Conservation (phyloP, 2,113 vertebrate genomes). For the Pseudopipra pipra region DNA sequence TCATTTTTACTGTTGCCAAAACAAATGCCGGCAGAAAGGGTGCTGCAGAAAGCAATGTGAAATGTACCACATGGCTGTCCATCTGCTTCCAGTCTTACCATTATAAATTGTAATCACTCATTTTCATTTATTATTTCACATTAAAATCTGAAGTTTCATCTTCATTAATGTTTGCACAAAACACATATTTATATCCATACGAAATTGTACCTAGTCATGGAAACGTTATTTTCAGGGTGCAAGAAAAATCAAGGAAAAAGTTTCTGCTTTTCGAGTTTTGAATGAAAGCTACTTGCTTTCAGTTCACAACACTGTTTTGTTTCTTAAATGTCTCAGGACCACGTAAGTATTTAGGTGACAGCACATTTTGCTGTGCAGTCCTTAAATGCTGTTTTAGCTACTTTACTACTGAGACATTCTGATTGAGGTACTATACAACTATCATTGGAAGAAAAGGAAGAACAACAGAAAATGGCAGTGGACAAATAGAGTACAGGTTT, state of each 20-base stretch:
- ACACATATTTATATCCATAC: background rate
- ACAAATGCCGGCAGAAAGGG: background rate
- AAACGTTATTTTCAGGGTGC: background rate
- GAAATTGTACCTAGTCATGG: background rate
- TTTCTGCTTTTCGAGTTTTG: background rate
- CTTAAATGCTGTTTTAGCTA: background rate
- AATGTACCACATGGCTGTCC: background rate
- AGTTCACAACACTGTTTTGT: background rate
- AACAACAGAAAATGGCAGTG: background rate
- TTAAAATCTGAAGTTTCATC: background rate
- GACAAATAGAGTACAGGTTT: background rate
- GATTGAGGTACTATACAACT: background rate
- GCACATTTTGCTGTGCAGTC: background rate
- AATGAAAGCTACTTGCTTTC: background rate
- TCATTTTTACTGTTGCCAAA: background rate
- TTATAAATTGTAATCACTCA: background rate
- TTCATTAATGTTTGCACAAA: background rate
- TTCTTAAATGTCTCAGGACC: background rate
- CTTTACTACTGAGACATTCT: background rate
- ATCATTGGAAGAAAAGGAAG: background rate
- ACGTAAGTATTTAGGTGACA: background rate
- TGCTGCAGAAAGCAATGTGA: background rate
- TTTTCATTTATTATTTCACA: background rate
- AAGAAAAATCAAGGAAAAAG: background rate
- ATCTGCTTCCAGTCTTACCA: conserved; percentile 1